Evolutionary conservation across 2,888 invertebrate genomes (phyloP).

Genomic region (Microchrysa polita): DNA sequence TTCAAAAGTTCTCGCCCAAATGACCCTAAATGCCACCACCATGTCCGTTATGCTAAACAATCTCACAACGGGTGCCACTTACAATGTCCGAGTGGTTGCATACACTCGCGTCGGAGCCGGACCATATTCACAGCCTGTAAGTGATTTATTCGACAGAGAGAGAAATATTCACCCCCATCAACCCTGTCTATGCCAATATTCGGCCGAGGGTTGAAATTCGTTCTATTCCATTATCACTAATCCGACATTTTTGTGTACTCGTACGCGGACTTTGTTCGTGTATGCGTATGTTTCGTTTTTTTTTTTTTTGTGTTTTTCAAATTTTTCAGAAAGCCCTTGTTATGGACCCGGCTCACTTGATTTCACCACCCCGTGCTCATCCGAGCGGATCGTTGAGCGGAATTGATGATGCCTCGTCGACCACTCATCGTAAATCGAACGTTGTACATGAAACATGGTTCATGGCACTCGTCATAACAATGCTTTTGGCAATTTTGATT

Average conservation of each 20-base stretch:
- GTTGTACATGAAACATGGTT: conserved; percentile 64
- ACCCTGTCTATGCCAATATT: conserved; percentile 13
- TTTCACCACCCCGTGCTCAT: conserved; percentile 64
- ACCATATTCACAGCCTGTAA: conserved; percentile 83
- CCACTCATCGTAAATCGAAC: conserved; percentile 62
- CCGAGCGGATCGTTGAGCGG: conserved; percentile 64
- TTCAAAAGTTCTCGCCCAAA: conserved; percentile 76
- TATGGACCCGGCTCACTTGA: conserved; percentile 64
- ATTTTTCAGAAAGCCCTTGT: conserved; percentile 60
- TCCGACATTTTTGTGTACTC: no score
- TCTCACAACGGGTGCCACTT: conserved; percentile 83
- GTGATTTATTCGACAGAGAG: conserved; percentile 56
- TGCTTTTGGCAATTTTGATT: conserved; percentile 60
- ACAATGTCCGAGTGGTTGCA: conserved; percentile 90
- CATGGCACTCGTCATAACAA: conserved; percentile 61
- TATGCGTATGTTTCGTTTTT: conserved; percentile 22
- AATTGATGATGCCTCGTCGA: conserved; percentile 60
- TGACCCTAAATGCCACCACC: conserved; percentile 87
- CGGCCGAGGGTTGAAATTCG: no score
- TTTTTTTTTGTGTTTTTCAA: conserved; percentile 25
- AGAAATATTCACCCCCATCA: conserved; percentile 12
- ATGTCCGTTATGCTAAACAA: conserved; percentile 91
- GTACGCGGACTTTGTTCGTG: conserved; percentile 6
- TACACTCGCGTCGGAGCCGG: conserved; percentile 88
- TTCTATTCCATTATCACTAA: no score